Base-by-base conservation (phyloP, 1,140 invertebrate species). In the Episyrphus balteatus region DNA sequence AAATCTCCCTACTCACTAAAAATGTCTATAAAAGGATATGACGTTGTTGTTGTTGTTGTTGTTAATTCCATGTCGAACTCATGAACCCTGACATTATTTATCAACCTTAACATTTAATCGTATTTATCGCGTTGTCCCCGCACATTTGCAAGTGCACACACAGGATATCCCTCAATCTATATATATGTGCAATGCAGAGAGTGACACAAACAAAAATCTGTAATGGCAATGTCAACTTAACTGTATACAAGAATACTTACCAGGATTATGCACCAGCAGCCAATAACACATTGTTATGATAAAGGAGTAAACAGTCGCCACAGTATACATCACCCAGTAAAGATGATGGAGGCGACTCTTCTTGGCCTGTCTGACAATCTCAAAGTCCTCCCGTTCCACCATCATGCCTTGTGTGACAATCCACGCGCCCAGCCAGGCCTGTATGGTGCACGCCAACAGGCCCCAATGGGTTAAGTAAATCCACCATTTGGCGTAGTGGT, bases 381-480 rank as follows among this genome's bases (percentile, higher is more conserved):
- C 57, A 21, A 63, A 62, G 50, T 65, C 67, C 41, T 64, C 59
- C n/a, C 58, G 62, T 49, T 63, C 69, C 50, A 59, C 70, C 66
- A 66, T 70, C 62, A 69, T 64, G n/a, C 64, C 68, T 51, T 68
- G 63, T 47, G 61, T 67, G 9, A 60, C 59, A 42, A 70, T 66
- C 57, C 62, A 61, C 34, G 61, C 59, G 38, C 56, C 58, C 52
- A 57, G 68, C 74, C 50, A 62, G 44, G 42, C 62, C 47, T 69
- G 80, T 0, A 60, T 48, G 0, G 72, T 58, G 30, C 77, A 79
- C 1, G 75, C 54, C 0, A 71, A 54, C 46, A 79, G 62, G 11
- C 79, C 79, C 79, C 81, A 82, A 53, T 82, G 76, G 11, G 81
- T 83, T n/a, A 83, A 57, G 53, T 80, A 83, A 37, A 82, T 80